These are phyloP conservation scores for Philaethria dido DNA, from an alignment of 2,888 invertebrate genomes.

Conservation along the genomic window DNA sequence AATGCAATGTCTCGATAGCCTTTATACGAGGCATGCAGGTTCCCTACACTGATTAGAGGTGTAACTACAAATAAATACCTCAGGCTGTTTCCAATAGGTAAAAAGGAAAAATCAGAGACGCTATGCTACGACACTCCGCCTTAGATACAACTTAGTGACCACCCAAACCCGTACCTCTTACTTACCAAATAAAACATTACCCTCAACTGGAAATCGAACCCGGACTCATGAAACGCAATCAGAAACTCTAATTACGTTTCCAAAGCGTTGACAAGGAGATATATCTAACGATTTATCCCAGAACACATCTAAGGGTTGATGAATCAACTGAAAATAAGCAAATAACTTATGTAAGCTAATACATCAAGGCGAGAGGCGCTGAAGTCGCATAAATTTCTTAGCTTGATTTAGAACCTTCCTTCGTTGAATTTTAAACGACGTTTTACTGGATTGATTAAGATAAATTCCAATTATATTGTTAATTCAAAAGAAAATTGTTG, in stretches of 20 bases:
- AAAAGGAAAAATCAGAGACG: no score
- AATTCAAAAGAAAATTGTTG: neutral
- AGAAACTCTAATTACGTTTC: neutral
- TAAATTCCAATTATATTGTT: conserved; percentile 8
- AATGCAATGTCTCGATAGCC: no score
- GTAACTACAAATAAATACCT: no score
- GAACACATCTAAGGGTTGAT: conserved; percentile 16
- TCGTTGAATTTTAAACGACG: conserved; percentile 17
- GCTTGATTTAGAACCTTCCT: conserved; percentile 19
- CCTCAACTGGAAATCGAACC: neutral
- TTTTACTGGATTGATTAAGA: conserved; percentile 16
- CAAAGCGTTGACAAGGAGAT: neutral
- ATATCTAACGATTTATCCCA: neutral
- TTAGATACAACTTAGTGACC: no score
- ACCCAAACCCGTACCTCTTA: no score
- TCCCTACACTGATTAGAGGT: no score
- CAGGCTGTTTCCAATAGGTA: no score
- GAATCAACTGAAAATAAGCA: conserved; percentile 29
- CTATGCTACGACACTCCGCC: no score
- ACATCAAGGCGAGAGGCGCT: conserved; percentile 16
- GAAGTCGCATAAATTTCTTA: conserved; percentile 28
- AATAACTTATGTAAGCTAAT: conserved; percentile 27
- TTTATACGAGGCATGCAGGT: no score
- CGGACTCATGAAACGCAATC: neutral
- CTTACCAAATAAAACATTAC: no score